These are phyloP conservation scores for Tiliqua scincoides DNA, from an alignment of 2,113 vertebrate species.

Conservation along the genomic window DNA sequence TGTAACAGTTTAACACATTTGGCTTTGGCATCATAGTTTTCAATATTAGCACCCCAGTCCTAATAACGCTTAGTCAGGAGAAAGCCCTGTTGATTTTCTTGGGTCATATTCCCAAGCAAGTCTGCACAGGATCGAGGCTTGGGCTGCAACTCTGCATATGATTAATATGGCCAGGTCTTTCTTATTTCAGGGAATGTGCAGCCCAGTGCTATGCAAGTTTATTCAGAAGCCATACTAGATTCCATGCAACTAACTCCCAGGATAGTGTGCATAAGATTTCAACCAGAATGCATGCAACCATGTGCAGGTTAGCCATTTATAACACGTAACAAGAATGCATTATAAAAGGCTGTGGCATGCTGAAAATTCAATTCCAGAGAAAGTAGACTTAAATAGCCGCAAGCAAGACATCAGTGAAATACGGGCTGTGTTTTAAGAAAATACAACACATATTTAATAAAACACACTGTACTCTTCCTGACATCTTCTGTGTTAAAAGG, in stretches of 20 bases:
- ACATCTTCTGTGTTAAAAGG: slow-evolving; percentile 33
- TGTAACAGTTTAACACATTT: not conserved
- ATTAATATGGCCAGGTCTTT: not conserved
- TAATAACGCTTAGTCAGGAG: not conserved
- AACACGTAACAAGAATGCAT: not conserved
- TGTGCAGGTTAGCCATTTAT: not conserved
- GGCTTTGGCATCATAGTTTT: not conserved
- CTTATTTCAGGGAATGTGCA: not conserved
- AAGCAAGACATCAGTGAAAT: slow-evolving; percentile 12
- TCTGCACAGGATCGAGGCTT: not conserved
- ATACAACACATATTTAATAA: slow-evolving; percentile 31
- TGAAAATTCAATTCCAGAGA: not conserved
- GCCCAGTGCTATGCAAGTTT: not conserved
- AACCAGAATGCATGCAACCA: not conserved
- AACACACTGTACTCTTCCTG: slow-evolving; percentile 22
- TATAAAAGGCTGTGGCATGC: not conserved
- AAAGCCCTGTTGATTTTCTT: not conserved
- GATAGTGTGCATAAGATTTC: not conserved
- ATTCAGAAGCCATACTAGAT: not conserved
- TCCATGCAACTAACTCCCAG: not conserved
- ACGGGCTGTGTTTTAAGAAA: slow-evolving; percentile 43
- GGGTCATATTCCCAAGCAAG: not conserved
- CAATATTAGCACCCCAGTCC: not conserved
- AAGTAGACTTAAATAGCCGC: slow-evolving; percentile 44
- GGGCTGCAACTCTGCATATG: not conserved